Percentiles rank a stretch among this genome's conserved stretches.
Conservation (phyloP, 2,113 vertebrate genomes). For the Bolborhynchus lineola region DNA sequence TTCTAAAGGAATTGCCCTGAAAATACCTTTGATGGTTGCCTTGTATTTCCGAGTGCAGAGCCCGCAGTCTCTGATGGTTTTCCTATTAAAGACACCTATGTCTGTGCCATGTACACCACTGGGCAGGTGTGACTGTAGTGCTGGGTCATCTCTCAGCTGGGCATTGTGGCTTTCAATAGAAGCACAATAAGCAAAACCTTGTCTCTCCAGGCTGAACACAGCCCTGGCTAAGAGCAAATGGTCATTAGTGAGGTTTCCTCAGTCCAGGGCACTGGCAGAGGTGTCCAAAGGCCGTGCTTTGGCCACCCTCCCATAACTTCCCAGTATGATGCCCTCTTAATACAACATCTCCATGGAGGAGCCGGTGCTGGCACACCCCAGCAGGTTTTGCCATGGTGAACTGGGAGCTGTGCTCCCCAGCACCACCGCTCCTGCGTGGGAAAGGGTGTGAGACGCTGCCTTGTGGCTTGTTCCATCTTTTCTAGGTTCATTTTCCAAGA, state of each 20-base stretch:
- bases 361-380: background rate
- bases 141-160: background rate
- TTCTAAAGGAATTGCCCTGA: background rate
- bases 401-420: background rate
- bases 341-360: background rate
- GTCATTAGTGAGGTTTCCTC: background rate
- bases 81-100: accelerated
- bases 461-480: background rate
- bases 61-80: background rate
- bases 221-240: background rate
- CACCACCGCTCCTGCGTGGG: accelerated
- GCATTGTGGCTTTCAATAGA: background rate
- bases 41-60: background rate
- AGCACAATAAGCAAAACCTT: background rate
- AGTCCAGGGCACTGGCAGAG: background rate
- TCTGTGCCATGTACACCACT: accelerated
- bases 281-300: background rate
- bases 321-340: accelerated
- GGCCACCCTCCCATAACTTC: background rate
- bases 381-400: accelerated
- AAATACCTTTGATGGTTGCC: background rate
- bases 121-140: too few relatives aligned
- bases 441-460: accelerated
- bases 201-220: background rate
- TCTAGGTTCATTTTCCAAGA: background rate